Evolutionary conservation across 92 coral and sea anemone species (phyloP).

Genomic region (Diadumene lineata): DNA sequence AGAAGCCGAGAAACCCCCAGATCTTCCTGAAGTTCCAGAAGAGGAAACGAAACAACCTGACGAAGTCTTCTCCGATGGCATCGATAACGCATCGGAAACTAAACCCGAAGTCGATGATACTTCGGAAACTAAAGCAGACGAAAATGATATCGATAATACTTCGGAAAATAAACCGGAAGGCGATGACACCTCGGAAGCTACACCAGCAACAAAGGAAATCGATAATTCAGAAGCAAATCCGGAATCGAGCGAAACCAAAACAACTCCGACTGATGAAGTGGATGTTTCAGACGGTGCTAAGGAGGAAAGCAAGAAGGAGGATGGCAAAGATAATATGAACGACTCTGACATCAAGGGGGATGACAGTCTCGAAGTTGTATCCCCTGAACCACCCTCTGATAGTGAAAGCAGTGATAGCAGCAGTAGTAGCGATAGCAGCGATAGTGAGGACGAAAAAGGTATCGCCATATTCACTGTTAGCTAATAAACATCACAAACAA

Average conservation of each 20-base stretch:
- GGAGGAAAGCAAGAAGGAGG: constrained; percentile 35
- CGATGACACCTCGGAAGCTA: neutral
- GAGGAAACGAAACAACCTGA: constrained; percentile 4
- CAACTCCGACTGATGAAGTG: constrained; percentile 15
- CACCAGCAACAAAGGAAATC: neutral
- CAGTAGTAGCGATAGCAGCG: constrained; percentile 37
- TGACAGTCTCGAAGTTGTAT: constrained; percentile 31
- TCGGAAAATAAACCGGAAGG: neutral
- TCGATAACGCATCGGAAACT: constrained; percentile 11
- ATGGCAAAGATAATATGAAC: constrained; percentile 27
- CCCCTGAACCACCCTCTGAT: constrained; percentile 55
- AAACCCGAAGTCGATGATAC: constrained; percentile 10
- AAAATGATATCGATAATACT: no score
- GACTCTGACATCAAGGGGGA: constrained; percentile 16
- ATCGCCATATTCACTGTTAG: constrained; percentile 24
- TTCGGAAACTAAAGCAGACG: no score
- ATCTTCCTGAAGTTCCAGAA: constrained; percentile 13
- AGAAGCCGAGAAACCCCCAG: constrained; percentile 14
- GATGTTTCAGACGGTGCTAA: constrained; percentile 12
- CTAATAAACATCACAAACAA: no score
- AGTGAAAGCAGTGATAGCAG: constrained; percentile 57
- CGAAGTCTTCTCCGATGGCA: constrained; percentile 2
- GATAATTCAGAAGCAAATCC: neutral
- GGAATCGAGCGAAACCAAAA: neutral
- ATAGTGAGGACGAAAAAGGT: constrained; percentile 58